Base-by-base conservation (phyloP, 1,140 invertebrate species). In the Drosophila chauvacae region DNA sequence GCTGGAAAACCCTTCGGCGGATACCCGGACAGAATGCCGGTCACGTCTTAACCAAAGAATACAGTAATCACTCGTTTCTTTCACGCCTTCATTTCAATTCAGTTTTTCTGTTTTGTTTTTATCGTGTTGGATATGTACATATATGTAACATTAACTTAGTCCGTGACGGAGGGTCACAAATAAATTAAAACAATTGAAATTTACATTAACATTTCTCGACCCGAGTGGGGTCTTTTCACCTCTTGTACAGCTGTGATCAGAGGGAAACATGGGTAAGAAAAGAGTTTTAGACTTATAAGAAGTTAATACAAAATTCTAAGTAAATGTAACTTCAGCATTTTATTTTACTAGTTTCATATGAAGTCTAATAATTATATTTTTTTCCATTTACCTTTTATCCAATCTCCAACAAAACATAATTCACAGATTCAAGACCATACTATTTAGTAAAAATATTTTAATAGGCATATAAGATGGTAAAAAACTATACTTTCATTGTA, bases 171-270 rank as follows among this genome's bases (percentile, higher is more conserved):
- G 44, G 74, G 56, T 62, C 50, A 60, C 59, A 78, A 72, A 79
- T 79, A 79, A 79, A 79, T 79, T 79, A 79, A 79, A 78, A 78
- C 77, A 78, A 72, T 79, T 79, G 75, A 78, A 79, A 79, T 79
- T 72, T 61, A 79, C 59, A 79, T 79, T 60, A 79, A 71, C 77
- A 79, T 72, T 79, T 50, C 47, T 42, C 26, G 35, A 37, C n/a
- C n/a, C 57, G 11, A 26, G 18, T 26, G 28, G 18, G 37, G 47
- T 48, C 56, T 65, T 57, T 51, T 51, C 56, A 77, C 60, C 42
- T 72, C 20, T 71, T 53, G 44, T 62, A 44, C 41, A 73, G 57
- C 18, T 74, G 48, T 10, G 60, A 20, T 30, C 13, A 11, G 4
- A 6, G 18, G 33, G 10, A n/a, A 37, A 9, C 13, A 6, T 35